These are phyloP conservation scores for Pammene aurita DNA, from an alignment of 2,888 invertebrate genomes.

Conservation along the genomic window DNA sequence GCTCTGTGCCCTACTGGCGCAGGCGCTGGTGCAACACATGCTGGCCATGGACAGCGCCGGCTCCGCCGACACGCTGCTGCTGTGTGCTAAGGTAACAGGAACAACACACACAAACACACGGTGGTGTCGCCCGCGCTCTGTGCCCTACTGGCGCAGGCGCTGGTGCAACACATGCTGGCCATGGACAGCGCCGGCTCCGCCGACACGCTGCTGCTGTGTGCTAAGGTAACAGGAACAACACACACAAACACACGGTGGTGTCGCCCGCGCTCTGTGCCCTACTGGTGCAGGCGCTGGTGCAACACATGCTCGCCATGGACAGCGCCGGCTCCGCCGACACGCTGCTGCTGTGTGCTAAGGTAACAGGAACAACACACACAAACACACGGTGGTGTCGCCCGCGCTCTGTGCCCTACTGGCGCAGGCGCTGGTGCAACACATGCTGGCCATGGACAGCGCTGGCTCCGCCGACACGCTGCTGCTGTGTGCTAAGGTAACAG, in stretches of 20 bases:
- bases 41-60: conserved; percentile 92
- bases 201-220: conserved; percentile 92
- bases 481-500: conserved; percentile 91
- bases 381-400: conserved; percentile 50
- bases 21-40: conserved; percentile 90
- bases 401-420: conserved; percentile 83
- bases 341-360: conserved; percentile 93
- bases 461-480: conserved; percentile 93
- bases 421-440: conserved; percentile 89
- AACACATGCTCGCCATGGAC: conserved; percentile 91
- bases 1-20: conserved; percentile 84
- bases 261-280: conserved; percentile 61
- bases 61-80: conserved; percentile 92
- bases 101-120: conserved; percentile 47
- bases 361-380: too few relatives aligned
- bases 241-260: conserved; percentile 48
- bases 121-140: conserved; percentile 59
- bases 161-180: conserved; percentile 89
- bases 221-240: conserved; percentile 91
- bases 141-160: conserved; percentile 87
- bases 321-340: conserved; percentile 93
- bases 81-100: conserved; percentile 92
- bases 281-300: conserved; percentile 90
- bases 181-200: conserved; percentile 93
- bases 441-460: conserved; percentile 92